Conservation (phyloP, 2,113 vertebrate species). For the Pygoscelis antarcticus region DNA sequence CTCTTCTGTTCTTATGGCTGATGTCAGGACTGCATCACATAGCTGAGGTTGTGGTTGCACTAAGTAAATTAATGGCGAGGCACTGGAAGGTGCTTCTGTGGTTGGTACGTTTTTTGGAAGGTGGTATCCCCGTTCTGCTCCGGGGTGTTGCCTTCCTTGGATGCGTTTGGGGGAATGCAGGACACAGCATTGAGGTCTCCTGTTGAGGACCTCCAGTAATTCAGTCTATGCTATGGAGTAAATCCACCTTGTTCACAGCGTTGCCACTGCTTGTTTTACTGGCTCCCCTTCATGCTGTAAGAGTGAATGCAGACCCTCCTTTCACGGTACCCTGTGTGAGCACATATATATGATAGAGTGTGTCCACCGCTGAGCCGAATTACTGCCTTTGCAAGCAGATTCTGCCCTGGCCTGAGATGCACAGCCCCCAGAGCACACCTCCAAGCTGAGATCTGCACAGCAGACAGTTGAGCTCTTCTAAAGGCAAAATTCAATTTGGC, state of each 20-base stretch:
- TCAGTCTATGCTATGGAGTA: neutral
- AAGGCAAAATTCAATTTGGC: neutral
- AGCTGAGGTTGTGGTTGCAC: neutral
- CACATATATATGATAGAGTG: fast-evolving
- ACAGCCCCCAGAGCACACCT: neutral
- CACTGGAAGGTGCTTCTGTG: neutral
- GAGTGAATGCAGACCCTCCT: neutral
- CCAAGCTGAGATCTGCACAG: neutral
- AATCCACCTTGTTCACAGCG: neutral
- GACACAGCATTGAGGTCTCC: neutral
- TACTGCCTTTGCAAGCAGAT: neutral
- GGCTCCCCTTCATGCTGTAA: neutral
- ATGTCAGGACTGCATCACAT: neutral
- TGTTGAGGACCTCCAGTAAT: neutral
- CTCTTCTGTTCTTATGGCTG: neutral
- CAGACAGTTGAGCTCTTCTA: neutral
- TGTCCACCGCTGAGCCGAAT: neutral
- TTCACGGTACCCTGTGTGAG: neutral
- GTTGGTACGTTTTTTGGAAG: neutral
- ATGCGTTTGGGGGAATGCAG: neutral
- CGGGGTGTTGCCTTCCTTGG: neutral
- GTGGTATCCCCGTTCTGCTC: fast-evolving
- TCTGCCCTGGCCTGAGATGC: neutral
- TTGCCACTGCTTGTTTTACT: neutral
- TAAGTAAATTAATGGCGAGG: neutral